Base-by-base conservation (phyloP, 2,797 vertebrate genomes). In the Octomys mimax region DNA sequence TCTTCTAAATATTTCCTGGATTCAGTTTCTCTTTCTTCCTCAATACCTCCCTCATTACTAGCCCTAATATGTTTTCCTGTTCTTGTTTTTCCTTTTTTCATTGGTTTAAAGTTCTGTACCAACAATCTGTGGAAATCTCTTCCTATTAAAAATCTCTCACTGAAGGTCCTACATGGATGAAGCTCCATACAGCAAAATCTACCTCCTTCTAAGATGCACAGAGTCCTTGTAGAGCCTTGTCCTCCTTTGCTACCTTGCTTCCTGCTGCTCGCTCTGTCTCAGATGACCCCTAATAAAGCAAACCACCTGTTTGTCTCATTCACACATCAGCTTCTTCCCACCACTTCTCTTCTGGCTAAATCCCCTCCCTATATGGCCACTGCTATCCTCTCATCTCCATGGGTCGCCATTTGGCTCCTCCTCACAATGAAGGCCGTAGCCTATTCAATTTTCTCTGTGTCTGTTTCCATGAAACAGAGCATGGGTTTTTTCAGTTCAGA, bases 71-170 rank as follows among this genome's bases (percentile, higher is more conserved):
- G 26, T 75, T 71, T 89, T 68, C 26, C 18, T 61, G 28, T 75
- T 59, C 71, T 81, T 59, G 19, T 77, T 77, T 77, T 92, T 57
- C 78, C 13, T 88, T 93, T 87, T 87, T n/a, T 49, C 49, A 49
- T 31, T 7, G 75, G 33, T 11, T 24, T 26, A 64, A 16, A 49
- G 6, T 79, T 22, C 39, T 31, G 71, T 7, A 62, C 61, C 42
- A 31, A 26, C 26, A 19, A 42, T 61, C 79, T 85, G 26, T 54
- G 33, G 46, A 49, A 57, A 64, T 66, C 39, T 28, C 28, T 87
- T 93, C 54, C 28, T 73, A 46, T 94, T 78, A 88, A 82, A 87
- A 81, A 93, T 71, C 24, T 77, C 79, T 78, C 42, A 42, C 42
- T 42, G 42, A 42, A 42, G 42, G 0, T 42, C 42, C 42, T 42